phyloP scores from a whole-genome alignment of 2,113 vertebrate species.

The Oncorhynchus keta region DNA sequence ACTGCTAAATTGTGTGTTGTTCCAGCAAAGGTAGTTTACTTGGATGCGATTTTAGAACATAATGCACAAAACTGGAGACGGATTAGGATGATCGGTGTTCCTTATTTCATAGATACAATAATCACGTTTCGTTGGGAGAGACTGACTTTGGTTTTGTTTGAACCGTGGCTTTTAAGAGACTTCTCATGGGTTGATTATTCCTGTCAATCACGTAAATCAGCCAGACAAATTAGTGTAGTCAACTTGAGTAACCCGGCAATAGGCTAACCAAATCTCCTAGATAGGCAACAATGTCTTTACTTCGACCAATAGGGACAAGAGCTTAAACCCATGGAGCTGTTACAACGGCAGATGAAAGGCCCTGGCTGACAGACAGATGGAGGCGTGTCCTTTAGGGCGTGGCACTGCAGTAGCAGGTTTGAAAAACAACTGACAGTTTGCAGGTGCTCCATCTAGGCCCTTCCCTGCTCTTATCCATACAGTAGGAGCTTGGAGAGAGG shows the following conservation, averaged over 20 bases:
- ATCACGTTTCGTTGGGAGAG: slow-evolving; percentile 45
- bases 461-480: slow-evolving; percentile 34
- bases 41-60: slow-evolving; percentile 29
- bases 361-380: slow-evolving; percentile 4
- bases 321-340: slow-evolving; percentile 9
- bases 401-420: slow-evolving; percentile 35
- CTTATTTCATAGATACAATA: slow-evolving; percentile 13
- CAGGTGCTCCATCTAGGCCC: not conserved
- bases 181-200: slow-evolving; percentile 47
- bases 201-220: slow-evolving; percentile 45
- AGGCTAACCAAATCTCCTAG: not conserved
- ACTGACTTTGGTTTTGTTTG: slow-evolving; percentile 25
- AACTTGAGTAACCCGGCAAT: not conserved
- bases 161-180: slow-evolving; percentile 26
- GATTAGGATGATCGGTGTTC: not conserved
- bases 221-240: slow-evolving; percentile 13
- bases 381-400: not conserved
- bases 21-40: slow-evolving; percentile 29
- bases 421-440: slow-evolving; percentile 5
- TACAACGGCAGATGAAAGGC: not conserved
- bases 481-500: slow-evolving; percentile 46
- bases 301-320: not conserved
- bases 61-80: slow-evolving; percentile 12
- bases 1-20: slow-evolving; percentile 43
- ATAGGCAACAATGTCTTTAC: not conserved